Conservation (phyloP, 2,113 vertebrate species). For the Eudyptes chrysolophus region DNA sequence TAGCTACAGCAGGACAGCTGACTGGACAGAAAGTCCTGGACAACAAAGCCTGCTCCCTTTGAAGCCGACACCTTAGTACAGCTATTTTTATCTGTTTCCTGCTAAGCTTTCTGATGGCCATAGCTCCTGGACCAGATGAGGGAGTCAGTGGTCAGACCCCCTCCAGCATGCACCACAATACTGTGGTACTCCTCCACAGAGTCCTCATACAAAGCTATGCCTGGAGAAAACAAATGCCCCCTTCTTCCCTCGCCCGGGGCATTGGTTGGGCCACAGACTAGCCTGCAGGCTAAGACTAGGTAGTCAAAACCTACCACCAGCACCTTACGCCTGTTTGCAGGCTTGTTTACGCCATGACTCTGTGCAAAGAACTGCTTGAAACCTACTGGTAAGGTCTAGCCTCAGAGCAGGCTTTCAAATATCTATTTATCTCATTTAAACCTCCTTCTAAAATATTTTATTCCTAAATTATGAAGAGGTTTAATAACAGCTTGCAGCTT, state of each 20-base stretch:
- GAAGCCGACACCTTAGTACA: background rate
- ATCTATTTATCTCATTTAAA: slow-evolving; percentile 53
- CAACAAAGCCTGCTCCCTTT: background rate
- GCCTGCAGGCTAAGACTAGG: background rate
- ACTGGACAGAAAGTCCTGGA: background rate
- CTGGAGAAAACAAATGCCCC: background rate
- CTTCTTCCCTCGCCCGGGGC: fast-evolving
- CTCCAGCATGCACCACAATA: fast-evolving
- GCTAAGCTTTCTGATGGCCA: background rate
- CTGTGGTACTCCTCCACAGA: background rate
- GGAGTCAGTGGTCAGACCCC: background rate
- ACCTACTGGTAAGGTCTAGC: background rate
- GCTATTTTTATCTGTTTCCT: background rate
- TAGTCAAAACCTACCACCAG: background rate
- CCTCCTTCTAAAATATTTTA: background rate
- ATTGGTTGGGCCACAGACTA: background rate
- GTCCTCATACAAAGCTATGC: background rate
- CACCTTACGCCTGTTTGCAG: background rate
- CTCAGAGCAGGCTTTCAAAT: background rate
- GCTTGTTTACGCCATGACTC: background rate
- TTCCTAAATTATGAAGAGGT: slow-evolving; percentile 54
- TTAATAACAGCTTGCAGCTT: slow-evolving; percentile 64
- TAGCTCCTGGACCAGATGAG: background rate
- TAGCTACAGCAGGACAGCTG: background rate
- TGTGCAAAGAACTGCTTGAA: background rate